These are phyloP conservation scores for Mus caroli DNA, from an alignment of 2,797 vertebrate species.

Conservation along the genomic window DNA sequence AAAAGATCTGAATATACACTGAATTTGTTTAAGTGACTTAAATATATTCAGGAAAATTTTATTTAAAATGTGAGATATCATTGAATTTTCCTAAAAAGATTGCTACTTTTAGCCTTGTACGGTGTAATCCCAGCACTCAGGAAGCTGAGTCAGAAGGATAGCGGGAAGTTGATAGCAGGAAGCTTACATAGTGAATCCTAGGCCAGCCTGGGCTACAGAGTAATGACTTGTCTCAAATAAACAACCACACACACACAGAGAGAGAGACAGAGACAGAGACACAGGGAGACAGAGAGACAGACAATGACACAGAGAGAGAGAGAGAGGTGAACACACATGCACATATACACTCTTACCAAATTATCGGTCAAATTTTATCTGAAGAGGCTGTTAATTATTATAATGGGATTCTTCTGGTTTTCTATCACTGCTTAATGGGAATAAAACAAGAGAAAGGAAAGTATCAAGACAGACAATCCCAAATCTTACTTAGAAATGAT, in stretches of 20 bases:
- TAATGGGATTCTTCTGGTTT: conserved; percentile 54
- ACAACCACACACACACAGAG: not conserved
- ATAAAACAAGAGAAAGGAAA: not conserved
- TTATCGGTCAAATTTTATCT: conserved; percentile 4
- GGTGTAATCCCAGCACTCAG: not conserved
- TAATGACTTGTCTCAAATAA: not conserved
- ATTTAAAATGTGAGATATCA: not conserved
- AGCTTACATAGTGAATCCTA: not conserved
- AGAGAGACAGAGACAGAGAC: no score
- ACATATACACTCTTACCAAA: not conserved
- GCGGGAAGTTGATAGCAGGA: not conserved
- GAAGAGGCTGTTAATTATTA: not conserved
- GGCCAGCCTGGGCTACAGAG: not conserved
- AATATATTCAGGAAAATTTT: not conserved
- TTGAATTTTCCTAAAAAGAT: conserved; percentile 23
- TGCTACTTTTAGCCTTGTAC: not conserved
- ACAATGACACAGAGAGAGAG: not conserved
- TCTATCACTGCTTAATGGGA: not conserved
- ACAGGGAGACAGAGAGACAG: no score
- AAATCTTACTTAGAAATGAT: not conserved
- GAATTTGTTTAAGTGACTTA: not conserved
- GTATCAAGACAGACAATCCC: not conserved
- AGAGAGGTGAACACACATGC: not conserved
- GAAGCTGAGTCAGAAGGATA: not conserved
- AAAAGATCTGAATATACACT: not conserved